Percentiles rank a stretch among this genome's conserved stretches.
phyloP scores from a whole-genome alignment of 1,140 invertebrate genomes.

The Zaprionus ghesquierei region DNA sequence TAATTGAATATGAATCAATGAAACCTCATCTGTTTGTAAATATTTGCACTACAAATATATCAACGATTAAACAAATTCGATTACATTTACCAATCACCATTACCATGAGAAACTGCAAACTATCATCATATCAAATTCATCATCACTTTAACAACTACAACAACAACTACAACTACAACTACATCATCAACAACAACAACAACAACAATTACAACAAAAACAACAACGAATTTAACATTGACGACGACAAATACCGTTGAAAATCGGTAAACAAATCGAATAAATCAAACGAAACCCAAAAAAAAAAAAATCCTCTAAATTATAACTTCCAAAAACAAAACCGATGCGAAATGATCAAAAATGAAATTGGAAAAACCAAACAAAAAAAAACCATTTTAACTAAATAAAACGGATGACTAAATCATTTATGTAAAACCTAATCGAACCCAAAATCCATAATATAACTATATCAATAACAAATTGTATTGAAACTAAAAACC shows the following conservation, averaged over 20 bases:
- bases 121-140: slow-evolving; percentile 24
- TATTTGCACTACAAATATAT: slow-evolving; percentile 51
- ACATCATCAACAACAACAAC: slow-evolving; percentile 29
- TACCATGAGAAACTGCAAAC: slow-evolving; percentile 29
- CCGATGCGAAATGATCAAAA: slow-evolving; percentile 5
- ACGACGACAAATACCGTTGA: slow-evolving; percentile 31
- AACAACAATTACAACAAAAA: slow-evolving; percentile 35
- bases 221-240: slow-evolving; percentile 37
- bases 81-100: slow-evolving; percentile 37
- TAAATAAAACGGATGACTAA: slow-evolving; percentile 42
- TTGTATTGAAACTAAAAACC: slow-evolving; percentile 31
- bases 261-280: slow-evolving; percentile 19
- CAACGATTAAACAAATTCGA: slow-evolving; percentile 20
- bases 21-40: slow-evolving; percentile 62
- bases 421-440: slow-evolving; percentile 31
- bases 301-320: too few species aligned
- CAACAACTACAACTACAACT: slow-evolving; percentile 39
- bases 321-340: slow-evolving; percentile 26
- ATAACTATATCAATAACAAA: slow-evolving; percentile 17
- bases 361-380: slow-evolving; percentile 49
- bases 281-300: too few species aligned
- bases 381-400: slow-evolving; percentile 27
- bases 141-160: slow-evolving; percentile 34
- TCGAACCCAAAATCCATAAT: slow-evolving; percentile 16
- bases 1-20: slow-evolving; percentile 48